Evolutionary conservation across 2,797 vertebrate species (phyloP).

Genomic region (Poeciliopsis paucimaculata): DNA sequence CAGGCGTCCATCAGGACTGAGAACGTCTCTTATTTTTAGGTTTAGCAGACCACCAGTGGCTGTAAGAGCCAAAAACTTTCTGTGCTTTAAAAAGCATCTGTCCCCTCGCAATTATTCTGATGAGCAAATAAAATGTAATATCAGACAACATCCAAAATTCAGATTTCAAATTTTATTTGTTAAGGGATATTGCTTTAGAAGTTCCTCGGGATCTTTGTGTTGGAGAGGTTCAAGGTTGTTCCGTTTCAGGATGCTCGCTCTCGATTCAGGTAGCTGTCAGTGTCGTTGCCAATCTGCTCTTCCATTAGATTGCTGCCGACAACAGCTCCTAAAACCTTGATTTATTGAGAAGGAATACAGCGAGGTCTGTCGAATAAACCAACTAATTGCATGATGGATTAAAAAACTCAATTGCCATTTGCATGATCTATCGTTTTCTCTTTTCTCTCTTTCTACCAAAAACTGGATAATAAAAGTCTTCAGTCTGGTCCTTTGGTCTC

Average conservation of each 20-base stretch:
- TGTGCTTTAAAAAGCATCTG: background rate
- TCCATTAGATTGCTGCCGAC: background rate
- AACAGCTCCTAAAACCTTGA: background rate
- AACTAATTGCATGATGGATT: no score
- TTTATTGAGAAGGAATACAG: no score
- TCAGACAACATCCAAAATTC: background rate
- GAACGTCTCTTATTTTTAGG: background rate
- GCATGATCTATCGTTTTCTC: no score
- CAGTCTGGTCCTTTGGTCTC: no score
- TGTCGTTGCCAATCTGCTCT: background rate
- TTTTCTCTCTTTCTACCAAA: no score
- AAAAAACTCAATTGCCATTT: no score
- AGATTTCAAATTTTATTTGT: background rate
- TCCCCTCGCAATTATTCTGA: background rate
- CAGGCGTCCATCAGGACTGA: slow-evolving; percentile 14
- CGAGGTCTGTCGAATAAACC: no score
- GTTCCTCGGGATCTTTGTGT: background rate
- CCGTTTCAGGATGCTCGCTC: no score
- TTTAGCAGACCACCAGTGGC: background rate
- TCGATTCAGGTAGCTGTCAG: background rate
- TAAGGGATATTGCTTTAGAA: background rate
- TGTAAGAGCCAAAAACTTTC: background rate
- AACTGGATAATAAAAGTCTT: no score
- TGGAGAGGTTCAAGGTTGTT: background rate
- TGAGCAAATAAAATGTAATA: background rate